Percentiles rank a stretch among this genome's conserved stretches.
Evolutionary conservation across 2,113 vertebrate species (phyloP).

Genomic region (Lepisosteus osseus): DNA sequence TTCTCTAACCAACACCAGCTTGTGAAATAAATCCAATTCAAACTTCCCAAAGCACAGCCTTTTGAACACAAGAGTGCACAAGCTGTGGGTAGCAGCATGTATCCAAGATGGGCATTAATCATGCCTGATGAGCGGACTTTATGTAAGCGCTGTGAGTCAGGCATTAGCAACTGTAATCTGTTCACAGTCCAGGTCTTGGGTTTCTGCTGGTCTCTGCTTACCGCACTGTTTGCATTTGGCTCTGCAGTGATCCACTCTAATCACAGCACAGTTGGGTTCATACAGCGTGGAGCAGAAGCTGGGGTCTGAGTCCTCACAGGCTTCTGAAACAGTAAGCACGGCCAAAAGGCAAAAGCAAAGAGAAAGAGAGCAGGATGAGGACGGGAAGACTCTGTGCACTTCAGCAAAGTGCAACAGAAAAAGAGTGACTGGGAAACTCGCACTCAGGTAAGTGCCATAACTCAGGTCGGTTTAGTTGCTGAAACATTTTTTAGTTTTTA

Average conservation of each 20-base stretch:
- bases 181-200: not conserved
- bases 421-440: too few relatives aligned
- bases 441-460: too few relatives aligned
- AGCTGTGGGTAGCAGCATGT: slow-evolving; percentile 9
- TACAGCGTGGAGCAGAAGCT: slow-evolving; percentile 21
- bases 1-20: not conserved
- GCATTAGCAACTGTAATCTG: slow-evolving; percentile 10
- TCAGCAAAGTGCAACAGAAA: too few relatives aligned
- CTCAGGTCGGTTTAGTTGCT: too few relatives aligned
- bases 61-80: slow-evolving; percentile 1
- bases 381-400: too few relatives aligned
- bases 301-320: slow-evolving; percentile 11
- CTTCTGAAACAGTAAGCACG: slow-evolving; percentile 5
- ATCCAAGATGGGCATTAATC: not conserved
- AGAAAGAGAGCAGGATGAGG: not conserved
- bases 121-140: slow-evolving; percentile 9
- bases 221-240: slow-evolving; percentile 20
- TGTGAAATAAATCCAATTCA: not conserved
- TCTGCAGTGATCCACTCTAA: not conserved
- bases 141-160: not conserved
- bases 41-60: slow-evolving; percentile 1
- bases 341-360: not conserved
- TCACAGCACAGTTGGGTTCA: slow-evolving; percentile 3
- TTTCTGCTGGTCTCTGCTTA: slow-evolving; percentile 6
- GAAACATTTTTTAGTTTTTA: too few relatives aligned